Base-by-base conservation (phyloP, 2,797 vertebrate species). In the Arrhamphus sclerolepis region DNA sequence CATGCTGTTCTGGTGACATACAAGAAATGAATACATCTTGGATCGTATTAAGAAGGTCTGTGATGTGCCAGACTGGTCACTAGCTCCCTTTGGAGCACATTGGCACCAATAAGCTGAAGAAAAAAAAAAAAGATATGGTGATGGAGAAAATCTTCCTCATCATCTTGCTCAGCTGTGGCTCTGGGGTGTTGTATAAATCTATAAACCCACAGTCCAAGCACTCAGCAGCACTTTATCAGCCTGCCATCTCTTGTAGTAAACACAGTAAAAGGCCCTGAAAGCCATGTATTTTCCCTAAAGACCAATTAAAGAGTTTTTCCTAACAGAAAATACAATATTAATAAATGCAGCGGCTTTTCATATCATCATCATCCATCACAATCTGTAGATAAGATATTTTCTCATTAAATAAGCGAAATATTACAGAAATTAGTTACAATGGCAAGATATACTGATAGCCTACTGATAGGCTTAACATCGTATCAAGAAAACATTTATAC, bases 141-240 rank as follows among this genome's bases (percentile, higher is more conserved):
- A 67, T 52, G 40, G 54, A 41, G 42, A 59, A 17, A 62, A 59
- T 66, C 55, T 20, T 66, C 61, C 29, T 58, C 75, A 53, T 39
- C 17, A 0, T 62, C 51, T 29, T 43, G 50, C 59, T 75, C 66
- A n/a, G 48, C 42, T 48, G 34, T 46, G 50, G 59, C 75, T 78
- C 64, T 18, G 19, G 53, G 55, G 48, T 75, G 54, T 47, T 52
- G 16, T 26, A 56, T 43, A 81, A 80, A 88, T 82, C 85, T 55
- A 84, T 83, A 78, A 66, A 70, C 63, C 58, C 22, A 10, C 62
- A 62, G 62, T 67, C 39, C 51, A 20, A 49, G 73, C 69, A 50
- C 79, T 73, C 68, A 62, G 71, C 44, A 21, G 62, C 69, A 69
- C 56, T 87, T 81, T 70, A 82, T 82, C 85, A 80, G 75, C 70